Base-by-base conservation (phyloP, 2,888 invertebrate species). In the Cerceris rybyensis region DNA sequence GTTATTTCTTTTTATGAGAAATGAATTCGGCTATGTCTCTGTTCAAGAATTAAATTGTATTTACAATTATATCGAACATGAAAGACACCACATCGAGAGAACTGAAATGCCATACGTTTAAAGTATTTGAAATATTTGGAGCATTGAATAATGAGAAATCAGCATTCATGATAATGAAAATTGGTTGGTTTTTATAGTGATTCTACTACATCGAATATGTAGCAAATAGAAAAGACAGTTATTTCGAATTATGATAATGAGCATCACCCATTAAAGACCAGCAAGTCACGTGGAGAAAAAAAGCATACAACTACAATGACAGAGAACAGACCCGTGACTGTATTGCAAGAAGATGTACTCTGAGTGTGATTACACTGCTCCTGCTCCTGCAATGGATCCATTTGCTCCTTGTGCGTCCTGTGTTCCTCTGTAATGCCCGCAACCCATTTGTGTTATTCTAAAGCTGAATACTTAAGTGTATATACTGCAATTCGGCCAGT, bases 371-470 rank as follows among this genome's bases (percentile, higher is more conserved):
- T 92, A 92, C 89, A 88, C 89, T 92, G 90, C 88, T 88, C 91
- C 89, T 90, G 91, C 85, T 92, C 90, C 87, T 88, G 88, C 87
- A 90, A 85, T 67, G 90, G 86, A 77, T 88, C 91, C 90, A 88
- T 87, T 85, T 91, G 91, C 84, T 92, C 92, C 91, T 92, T 88
- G 88, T 87, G 87, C 86, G 86, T 88, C 88, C 84, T 91, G 88
- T 89, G 91, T 89, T 92, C 92, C 87, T 92, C 92, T 92, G 92
- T 88, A 92, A 92, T 92, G 86, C 89, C 90, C 91, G 91, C 88
- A 90, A 90, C 89, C 90, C 90, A 90, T 78, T 85, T 84, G 84
- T 88, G 84, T 89, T 88, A 90, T 81, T 86, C 77, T 74, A 78
- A 83, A 87, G 83, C 80, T 73, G 57, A 71, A 67, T 78, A 78